Evolutionary conservation across 2,113 vertebrate species (phyloP), one percentile per base, ranked within the genome.

Genomic region (Syngnathus scovelli): DNA sequence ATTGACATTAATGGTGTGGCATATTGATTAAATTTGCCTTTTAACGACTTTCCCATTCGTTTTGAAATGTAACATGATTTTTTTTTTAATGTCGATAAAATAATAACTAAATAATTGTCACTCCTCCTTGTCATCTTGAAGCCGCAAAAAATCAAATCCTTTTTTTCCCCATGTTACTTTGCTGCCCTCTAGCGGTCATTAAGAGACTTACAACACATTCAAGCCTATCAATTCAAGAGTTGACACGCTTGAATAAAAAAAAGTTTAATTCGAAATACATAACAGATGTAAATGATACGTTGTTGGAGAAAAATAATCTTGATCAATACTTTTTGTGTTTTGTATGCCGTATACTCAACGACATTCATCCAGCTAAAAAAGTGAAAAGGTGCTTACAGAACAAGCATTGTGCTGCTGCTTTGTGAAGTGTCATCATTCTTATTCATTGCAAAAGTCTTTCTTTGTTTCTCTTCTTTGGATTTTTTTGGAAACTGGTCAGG

Each of bases 171-270:
- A 23, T 21, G 13, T 12, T 44, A 23, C 7, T 80, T 59, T 86
- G 46, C 68, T 63, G 81, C 49, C 87, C 82, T 66, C 90, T 87
- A 18, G 72, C 86, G 90, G 81, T 54, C 37, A 70, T 66, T 16
- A 0, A 11, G 4, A 67, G 33, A 63, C 58, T 0, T 79, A 55
- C 76, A 81, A 21, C 7, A 33, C 43, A 6, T 75, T 5, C 0
- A 37, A 10, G 27, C 13, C 1, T 12, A 55, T 7, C 70, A 46
- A 65, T 68, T 11, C 3, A 58, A 33, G 12, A 6, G 21, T 21
- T 1, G 6, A 33, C 55, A 46, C 2, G 5, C 27, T 64, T 82
- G 36, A 84, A 83, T 33, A 87, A 84, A 85, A 79, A 79, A 78
- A 67, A 76, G 27, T 76, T 69, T 87, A 86, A 82, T 86, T 87